Evolutionary conservation across 2,797 vertebrate species (phyloP).

Genomic region (Neostethus bicornis): DNA sequence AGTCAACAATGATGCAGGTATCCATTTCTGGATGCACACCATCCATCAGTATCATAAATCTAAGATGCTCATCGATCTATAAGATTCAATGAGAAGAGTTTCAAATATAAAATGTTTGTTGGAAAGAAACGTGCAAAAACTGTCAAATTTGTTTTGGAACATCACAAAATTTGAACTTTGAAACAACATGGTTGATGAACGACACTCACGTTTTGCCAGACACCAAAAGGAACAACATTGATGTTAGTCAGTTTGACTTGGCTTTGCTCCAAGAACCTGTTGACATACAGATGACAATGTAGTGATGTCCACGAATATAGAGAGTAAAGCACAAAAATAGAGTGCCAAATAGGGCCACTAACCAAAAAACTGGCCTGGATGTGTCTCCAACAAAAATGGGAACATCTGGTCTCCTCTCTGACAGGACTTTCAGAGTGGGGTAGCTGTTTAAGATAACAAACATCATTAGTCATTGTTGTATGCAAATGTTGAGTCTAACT

Average conservation of each 20-base stretch:
- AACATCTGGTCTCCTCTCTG: constrained; percentile 74
- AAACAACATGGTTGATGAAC: background rate
- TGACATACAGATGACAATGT: background rate
- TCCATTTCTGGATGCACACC: constrained; percentile 86
- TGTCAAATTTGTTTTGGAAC: background rate
- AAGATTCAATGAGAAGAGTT: too few relatives aligned
- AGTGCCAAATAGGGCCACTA: constrained; percentile 7
- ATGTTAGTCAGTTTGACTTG: constrained; percentile 81
- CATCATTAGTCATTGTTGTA: background rate
- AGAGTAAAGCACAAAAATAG: background rate
- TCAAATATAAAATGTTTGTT: too few relatives aligned
- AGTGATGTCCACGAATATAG: rapidly evolving
- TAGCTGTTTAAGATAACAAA: constrained; percentile 67
- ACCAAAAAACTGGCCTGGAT: constrained; percentile 84
- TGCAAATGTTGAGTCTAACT: background rate
- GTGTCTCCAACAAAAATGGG: constrained; percentile 85
- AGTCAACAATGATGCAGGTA: constrained; percentile 86
- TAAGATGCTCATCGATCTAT: constrained; percentile 78
- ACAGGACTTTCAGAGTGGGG: constrained; percentile 77
- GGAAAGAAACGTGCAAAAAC: background rate
- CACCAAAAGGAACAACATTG: constrained; percentile 79
- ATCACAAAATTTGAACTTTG: background rate
- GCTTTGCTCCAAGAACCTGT: constrained; percentile 73
- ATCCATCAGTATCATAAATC: constrained; percentile 87
- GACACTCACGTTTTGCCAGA: constrained; percentile 80